These are phyloP conservation scores for Somateria mollissima DNA, from an alignment of 2,797 vertebrate species.

Conservation along the genomic window DNA sequence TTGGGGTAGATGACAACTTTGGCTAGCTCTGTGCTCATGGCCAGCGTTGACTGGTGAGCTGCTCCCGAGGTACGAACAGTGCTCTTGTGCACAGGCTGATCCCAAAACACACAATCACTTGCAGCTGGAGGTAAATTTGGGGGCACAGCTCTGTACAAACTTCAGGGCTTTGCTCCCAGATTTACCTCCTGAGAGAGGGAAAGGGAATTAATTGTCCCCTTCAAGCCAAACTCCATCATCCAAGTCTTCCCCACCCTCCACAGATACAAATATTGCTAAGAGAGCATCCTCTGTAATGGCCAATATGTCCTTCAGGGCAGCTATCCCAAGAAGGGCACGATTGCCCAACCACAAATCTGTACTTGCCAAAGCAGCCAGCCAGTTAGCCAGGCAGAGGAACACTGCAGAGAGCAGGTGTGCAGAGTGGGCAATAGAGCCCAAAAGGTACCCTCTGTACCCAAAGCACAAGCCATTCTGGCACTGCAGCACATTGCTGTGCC, in stretches of 20 bases:
- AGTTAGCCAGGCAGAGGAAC: background rate
- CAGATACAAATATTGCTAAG: background rate
- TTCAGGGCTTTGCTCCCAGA: background rate
- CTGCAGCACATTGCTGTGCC: background rate
- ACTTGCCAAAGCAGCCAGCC: too few relatives aligned
- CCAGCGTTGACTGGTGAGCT: background rate
- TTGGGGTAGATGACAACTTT: background rate
- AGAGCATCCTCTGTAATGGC: background rate
- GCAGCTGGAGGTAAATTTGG: too few relatives aligned
- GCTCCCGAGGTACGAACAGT: too few relatives aligned
- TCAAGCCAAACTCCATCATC: background rate
- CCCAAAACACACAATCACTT: background rate
- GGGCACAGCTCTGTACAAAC: background rate
- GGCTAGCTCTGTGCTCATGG: accelerated
- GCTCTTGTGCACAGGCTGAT: too few relatives aligned
- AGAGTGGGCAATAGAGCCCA: background rate
- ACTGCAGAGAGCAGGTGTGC: background rate
- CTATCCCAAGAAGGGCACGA: background rate
- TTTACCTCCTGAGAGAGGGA: background rate
- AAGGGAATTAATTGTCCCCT: background rate
- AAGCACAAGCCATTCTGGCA: background rate
- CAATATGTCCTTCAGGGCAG: background rate
- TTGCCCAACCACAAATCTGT: background rate
- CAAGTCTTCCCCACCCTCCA: background rate
- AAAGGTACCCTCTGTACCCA: background rate